These are phyloP conservation scores for Conops quadrifasciatus DNA, from an alignment of 2,888 invertebrate species.

Conservation along the genomic window DNA sequence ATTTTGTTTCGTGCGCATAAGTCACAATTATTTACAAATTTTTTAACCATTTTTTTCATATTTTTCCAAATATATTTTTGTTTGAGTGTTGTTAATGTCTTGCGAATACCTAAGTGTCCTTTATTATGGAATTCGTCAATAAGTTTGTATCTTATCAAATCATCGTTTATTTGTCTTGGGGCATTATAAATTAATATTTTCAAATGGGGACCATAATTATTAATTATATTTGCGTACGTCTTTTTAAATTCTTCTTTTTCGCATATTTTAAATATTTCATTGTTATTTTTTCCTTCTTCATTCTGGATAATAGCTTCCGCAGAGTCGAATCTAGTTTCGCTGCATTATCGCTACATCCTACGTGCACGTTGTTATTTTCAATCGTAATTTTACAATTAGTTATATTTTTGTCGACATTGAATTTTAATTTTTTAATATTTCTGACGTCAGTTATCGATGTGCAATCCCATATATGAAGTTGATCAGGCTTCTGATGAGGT, in stretches of 20 bases:
- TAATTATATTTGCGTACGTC: background rate
- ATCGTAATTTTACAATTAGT: background rate
- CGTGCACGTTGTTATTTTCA: background rate
- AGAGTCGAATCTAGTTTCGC: background rate
- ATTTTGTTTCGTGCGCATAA: conserved; percentile 37
- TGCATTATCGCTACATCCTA: conserved; percentile 3
- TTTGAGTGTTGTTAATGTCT: conserved; percentile 31
- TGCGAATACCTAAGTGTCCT: conserved; percentile 36
- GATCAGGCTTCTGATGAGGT: background rate
- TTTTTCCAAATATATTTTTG: conserved; percentile 38
- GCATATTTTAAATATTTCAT: background rate
- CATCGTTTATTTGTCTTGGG: too few species aligned
- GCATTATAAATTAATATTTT: background rate
- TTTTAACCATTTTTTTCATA: conserved; percentile 38
- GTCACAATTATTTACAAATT: conserved; percentile 36
- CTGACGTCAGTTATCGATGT: background rate
- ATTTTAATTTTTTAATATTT: background rate
- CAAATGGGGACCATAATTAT: background rate
- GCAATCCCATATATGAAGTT: background rate
- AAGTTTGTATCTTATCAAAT: conserved; percentile 22
- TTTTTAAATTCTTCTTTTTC: background rate
- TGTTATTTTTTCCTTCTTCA: background rate
- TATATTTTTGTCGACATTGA: background rate
- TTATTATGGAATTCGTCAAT: conserved; percentile 35
- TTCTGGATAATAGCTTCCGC: background rate